A percentile compares a stretch with the other conserved stretches of the same genome.
Evolutionary conservation across 2,113 vertebrate species (phyloP).

Genomic region (Cettia cetti): DNA sequence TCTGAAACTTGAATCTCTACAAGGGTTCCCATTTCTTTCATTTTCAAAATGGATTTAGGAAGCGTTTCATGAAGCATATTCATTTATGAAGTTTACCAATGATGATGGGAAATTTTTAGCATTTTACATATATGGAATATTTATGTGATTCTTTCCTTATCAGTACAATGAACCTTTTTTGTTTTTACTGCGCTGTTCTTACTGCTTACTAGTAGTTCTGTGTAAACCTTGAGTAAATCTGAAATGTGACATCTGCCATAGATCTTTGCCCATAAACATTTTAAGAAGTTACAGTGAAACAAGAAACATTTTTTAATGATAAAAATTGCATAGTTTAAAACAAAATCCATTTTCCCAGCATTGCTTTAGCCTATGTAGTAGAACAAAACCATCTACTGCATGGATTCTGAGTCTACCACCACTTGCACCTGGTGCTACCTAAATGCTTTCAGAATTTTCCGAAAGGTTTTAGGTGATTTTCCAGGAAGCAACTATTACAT

Average conservation of each 20-base stretch:
- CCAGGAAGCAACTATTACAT: background rate
- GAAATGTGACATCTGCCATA: background rate
- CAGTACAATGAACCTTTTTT: background rate
- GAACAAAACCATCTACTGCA: background rate
- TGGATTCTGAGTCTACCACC: background rate
- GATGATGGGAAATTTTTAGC: background rate
- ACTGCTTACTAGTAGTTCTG: background rate
- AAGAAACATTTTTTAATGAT: background rate
- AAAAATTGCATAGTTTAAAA: background rate
- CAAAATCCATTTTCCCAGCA: background rate
- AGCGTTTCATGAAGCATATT: background rate
- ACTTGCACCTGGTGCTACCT: background rate
- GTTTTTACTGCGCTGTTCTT: background rate
- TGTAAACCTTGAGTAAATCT: background rate
- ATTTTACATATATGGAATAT: background rate
- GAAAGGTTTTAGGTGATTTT: background rate
- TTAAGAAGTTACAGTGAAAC: background rate
- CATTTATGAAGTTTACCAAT: background rate
- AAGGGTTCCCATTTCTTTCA: background rate
- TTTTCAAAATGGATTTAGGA: background rate
- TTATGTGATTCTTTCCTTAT: background rate
- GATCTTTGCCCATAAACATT: background rate
- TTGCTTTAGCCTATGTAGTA: background rate
- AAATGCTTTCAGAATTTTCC: background rate
- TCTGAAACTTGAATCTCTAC: background rate